Conservation (phyloP, 1,140 invertebrate genomes). For the Geopemphigus sp. region DNA sequence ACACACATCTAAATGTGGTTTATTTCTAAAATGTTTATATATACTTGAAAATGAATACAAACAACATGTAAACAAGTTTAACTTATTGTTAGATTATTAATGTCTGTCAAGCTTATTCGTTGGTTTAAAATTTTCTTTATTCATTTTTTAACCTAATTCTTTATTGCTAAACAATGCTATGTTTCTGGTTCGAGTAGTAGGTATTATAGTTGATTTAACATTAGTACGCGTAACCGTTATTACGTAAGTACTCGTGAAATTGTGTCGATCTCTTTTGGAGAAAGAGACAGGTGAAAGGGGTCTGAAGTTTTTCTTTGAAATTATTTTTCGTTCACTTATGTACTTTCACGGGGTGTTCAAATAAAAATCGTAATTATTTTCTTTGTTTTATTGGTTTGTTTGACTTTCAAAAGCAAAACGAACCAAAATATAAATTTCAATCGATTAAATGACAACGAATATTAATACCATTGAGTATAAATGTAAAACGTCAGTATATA, state of each 20-base stretch:
- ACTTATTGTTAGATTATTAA: neutral
- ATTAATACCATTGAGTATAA: too few relatives aligned
- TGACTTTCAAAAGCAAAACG: neutral
- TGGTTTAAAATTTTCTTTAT: conserved; percentile 14
- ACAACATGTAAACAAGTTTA: neutral
- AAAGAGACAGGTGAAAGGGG: conserved; percentile 48
- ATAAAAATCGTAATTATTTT: neutral
- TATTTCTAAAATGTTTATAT: neutral
- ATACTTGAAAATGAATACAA: neutral
- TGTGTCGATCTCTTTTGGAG: conserved; percentile 48
- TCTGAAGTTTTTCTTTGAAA: conserved; percentile 35
- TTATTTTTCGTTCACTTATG: neutral
- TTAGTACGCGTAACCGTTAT: conserved; percentile 44
- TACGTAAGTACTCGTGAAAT: conserved; percentile 48
- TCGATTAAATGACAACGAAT: too few relatives aligned
- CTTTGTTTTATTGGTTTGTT: neutral
- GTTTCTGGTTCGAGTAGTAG: conserved; percentile 43
- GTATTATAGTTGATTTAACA: conserved; percentile 48
- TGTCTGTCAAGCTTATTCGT: neutral
- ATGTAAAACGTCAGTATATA: neutral
- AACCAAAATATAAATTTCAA: too few relatives aligned
- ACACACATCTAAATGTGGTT: neutral
- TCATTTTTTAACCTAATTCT: conserved; percentile 34
- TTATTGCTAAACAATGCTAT: conserved; percentile 40
- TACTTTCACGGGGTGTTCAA: conserved; percentile 42